Evolutionary conservation across 2,113 vertebrate genomes (phyloP).

Genomic region (Sinosuthora webbiana): DNA sequence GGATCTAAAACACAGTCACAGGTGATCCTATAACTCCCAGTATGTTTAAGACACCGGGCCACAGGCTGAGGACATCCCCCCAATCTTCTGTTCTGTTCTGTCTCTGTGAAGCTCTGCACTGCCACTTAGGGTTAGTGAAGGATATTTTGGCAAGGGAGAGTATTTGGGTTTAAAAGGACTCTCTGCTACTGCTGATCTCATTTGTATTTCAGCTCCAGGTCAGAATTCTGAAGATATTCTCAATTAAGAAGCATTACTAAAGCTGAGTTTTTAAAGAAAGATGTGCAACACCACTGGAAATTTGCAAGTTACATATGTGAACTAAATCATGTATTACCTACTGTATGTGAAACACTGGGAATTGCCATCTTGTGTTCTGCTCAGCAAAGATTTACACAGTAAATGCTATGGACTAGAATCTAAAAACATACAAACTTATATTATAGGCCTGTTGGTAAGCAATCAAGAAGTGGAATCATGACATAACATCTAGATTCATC

Average conservation of each 20-base stretch:
- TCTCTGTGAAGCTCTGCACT: background rate
- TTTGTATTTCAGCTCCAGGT: background rate
- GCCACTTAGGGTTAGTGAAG: background rate
- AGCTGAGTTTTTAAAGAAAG: background rate
- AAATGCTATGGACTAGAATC: background rate
- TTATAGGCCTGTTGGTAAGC: background rate
- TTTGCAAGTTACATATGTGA: background rate
- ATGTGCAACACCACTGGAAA: background rate
- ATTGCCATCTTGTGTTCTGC: background rate
- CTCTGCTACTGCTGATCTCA: background rate
- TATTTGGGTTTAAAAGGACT: background rate
- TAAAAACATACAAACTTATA: background rate
- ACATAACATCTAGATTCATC: background rate
- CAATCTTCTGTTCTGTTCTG: background rate
- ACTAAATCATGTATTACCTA: background rate
- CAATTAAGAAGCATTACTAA: background rate
- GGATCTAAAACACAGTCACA: background rate
- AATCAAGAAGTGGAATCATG: background rate
- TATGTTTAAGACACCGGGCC: fast-evolving
- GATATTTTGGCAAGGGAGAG: background rate
- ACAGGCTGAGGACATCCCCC: background rate
- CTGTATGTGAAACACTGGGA: background rate
- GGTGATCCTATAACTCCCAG: background rate
- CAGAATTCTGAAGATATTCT: background rate
- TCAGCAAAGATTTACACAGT: background rate